These are phyloP conservation scores for Trichogramma dendrolimi DNA, from an alignment of 2,888 invertebrate genomes.

Conservation along the genomic window DNA sequence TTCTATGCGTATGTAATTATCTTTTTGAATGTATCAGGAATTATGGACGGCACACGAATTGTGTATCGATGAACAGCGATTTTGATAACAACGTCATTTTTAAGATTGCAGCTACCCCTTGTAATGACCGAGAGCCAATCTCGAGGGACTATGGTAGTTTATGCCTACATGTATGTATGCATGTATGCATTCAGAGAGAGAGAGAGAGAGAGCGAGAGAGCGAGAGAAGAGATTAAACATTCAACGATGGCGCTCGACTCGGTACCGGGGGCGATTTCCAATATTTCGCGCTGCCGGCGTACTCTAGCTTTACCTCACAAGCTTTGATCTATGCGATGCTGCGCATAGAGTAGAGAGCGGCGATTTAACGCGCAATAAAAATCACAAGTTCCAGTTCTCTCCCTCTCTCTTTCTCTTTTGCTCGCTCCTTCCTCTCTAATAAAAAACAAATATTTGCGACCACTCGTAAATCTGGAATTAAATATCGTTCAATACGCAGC, in stretches of 20 bases:
- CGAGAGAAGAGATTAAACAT: conserved; percentile 40
- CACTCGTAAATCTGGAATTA: conserved; percentile 22
- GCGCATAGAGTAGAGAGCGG: conserved; percentile 16
- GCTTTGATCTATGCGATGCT: neutral
- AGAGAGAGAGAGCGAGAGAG: too few relatives aligned
- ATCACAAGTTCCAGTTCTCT: conserved; percentile 15
- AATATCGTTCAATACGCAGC: conserved; percentile 17
- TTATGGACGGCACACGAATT: too few relatives aligned
- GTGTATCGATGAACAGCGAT: too few relatives aligned
- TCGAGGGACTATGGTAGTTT: conserved; percentile 33
- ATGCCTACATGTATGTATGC: conserved; percentile 27
- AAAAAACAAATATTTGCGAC: conserved; percentile 18
- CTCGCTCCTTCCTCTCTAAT: conserved; percentile 9
- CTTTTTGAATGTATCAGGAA: too few relatives aligned
- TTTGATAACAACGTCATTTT: conserved; percentile 6
- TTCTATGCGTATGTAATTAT: too few relatives aligned
- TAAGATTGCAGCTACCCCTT: conserved; percentile 15
- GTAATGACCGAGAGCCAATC: conserved; percentile 24
- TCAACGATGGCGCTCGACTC: conserved; percentile 35
- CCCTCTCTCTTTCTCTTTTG: neutral
- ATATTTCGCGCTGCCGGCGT: conserved; percentile 32
- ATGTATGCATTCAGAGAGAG: too few relatives aligned
- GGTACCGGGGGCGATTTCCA: conserved; percentile 35
- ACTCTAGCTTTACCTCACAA: neutral
- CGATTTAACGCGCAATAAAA: conserved; percentile 25